phyloP scores from a whole-genome alignment of 2,797 vertebrate species.

The Acrossocheilus fasciatus region DNA sequence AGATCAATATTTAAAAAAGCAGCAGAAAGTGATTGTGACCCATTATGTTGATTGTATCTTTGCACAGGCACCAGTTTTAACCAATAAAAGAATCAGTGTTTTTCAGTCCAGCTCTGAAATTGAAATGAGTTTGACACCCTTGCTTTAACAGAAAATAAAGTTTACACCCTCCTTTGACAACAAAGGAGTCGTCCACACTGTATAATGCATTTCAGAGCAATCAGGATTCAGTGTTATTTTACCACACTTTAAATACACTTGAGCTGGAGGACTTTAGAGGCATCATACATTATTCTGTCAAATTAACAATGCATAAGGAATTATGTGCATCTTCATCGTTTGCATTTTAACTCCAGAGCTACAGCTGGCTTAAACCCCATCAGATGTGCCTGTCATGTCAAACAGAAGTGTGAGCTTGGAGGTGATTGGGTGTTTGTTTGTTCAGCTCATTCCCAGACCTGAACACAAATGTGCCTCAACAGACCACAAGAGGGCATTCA shows the following conservation, averaged over 20 bases:
- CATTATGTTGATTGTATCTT: not conserved
- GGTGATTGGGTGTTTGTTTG: not conserved
- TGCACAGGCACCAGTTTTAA: not conserved
- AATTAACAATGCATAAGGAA: constrained; percentile 49
- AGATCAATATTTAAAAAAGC: not conserved
- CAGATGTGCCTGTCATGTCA: not conserved
- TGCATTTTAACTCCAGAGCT: not conserved
- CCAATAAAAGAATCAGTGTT: not conserved
- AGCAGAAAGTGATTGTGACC: not conserved
- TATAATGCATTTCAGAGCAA: constrained; percentile 44
- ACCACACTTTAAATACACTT: constrained; percentile 45
- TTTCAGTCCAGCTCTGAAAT: not conserved
- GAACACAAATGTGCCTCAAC: constrained; percentile 16
- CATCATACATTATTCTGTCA: constrained; percentile 1
- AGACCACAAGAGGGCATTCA: constrained; percentile 57
- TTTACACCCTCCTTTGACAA: constrained; percentile 43
- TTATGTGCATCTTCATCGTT: constrained; percentile 36
- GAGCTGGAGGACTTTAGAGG: constrained; percentile 14
- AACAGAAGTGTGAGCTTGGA: not conserved
- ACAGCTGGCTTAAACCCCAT: not conserved
- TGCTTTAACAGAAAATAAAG: constrained; percentile 21
- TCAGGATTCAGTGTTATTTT: constrained; percentile 58
- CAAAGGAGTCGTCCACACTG: constrained; percentile 22
- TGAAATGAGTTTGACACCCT: not conserved
- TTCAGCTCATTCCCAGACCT: not conserved